Percentiles rank a stretch among this genome's conserved stretches.
These are phyloP conservation scores for Mellilla xanthometata DNA, from an alignment of 2,888 invertebrate species.

Conservation along the genomic window DNA sequence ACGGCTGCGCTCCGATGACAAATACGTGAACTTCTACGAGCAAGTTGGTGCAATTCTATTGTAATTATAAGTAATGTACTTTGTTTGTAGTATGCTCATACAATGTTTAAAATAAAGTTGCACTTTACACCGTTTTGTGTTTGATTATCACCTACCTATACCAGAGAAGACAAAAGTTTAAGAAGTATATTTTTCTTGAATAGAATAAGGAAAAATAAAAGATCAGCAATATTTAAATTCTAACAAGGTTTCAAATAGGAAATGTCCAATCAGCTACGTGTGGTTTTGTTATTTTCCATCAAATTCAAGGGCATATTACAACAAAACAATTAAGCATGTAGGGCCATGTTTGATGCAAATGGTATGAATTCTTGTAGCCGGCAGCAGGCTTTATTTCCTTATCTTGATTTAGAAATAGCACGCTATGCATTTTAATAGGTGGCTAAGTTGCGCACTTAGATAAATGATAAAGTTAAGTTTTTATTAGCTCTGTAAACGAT, in stretches of 20 bases:
- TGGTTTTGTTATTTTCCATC: constrained; percentile 12
- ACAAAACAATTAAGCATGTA: constrained; percentile 16
- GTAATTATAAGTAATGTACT: too few relatives aligned
- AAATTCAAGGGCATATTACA: constrained; percentile 13
- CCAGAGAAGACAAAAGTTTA: too few relatives aligned
- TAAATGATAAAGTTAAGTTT: constrained; percentile 7
- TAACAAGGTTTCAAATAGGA: neutral
- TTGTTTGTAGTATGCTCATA: too few relatives aligned
- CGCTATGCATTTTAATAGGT: constrained; percentile 32
- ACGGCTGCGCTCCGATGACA: constrained; percentile 29
- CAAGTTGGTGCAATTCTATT: too few relatives aligned
- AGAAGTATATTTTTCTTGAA: too few relatives aligned
- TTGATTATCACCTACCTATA: too few relatives aligned
- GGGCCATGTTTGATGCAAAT: constrained; percentile 13
- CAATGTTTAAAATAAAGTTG: too few relatives aligned
- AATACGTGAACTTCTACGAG: constrained; percentile 11
- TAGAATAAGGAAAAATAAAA: neutral
- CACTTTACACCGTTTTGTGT: too few relatives aligned
- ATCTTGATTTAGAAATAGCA: constrained; percentile 34
- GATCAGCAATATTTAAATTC: neutral
- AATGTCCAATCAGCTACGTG: neutral
- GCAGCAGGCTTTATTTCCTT: constrained; percentile 28
- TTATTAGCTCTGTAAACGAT: constrained; percentile 3
- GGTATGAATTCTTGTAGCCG: constrained; percentile 12
- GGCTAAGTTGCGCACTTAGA: constrained; percentile 10